Evolutionary conservation across 2,888 invertebrate species (phyloP).

Genomic region (Lasioglossum calceatum): DNA sequence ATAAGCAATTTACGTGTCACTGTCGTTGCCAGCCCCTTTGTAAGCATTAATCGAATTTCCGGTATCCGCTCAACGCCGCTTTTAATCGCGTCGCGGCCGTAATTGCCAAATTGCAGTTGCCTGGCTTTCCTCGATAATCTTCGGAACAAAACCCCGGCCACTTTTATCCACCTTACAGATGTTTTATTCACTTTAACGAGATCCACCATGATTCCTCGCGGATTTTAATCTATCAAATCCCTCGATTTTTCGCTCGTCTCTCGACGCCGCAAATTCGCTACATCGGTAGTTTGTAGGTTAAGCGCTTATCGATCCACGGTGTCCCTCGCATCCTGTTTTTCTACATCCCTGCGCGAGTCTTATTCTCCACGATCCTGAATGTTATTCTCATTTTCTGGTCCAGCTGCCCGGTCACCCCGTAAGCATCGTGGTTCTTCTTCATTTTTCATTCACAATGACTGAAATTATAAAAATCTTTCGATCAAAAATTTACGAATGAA

Average conservation of each 20-base stretch:
- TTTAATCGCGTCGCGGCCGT: conserved; percentile 28
- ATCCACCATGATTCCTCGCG: neutral
- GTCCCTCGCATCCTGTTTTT: neutral
- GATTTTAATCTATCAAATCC: conserved; percentile 7
- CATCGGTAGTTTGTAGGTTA: conserved; percentile 20
- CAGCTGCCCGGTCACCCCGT: neutral
- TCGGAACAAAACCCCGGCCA: neutral
- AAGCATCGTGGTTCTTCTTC: no score
- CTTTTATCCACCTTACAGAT: neutral
- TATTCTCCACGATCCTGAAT: neutral
- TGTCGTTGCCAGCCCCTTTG: conserved; percentile 55
- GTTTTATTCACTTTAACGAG: neutral
- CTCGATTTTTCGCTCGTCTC: neutral
- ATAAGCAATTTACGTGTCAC: conserved; percentile 67
- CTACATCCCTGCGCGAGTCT: neutral
- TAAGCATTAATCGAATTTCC: conserved; percentile 69
- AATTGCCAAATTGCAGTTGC: conserved; percentile 15
- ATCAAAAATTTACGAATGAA: neutral
- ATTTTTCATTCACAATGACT: no score
- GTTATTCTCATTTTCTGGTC: neutral
- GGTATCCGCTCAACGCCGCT: conserved; percentile 58
- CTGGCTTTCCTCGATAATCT: neutral
- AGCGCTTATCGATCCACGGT: conserved; percentile 18
- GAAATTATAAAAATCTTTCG: no score
- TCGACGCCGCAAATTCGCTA: neutral